Conservation (phyloP, 2,113 vertebrate genomes). For the Oenanthe oenanthe region DNA sequence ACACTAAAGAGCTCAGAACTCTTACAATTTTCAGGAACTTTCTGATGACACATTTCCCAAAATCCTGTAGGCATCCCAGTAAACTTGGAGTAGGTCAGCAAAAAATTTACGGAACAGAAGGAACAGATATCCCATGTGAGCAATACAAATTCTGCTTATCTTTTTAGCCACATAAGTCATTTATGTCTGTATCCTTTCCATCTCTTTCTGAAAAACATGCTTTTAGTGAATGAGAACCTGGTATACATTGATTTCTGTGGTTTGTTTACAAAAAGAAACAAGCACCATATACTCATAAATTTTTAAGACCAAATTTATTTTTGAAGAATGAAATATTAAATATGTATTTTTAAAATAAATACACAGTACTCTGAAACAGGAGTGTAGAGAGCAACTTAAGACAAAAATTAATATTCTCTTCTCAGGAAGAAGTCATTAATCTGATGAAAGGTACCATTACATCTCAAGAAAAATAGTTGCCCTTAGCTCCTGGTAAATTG, state of each 20-base stretch:
- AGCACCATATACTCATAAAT: neutral
- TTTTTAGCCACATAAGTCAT: neutral
- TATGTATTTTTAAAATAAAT: neutral
- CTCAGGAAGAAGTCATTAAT: neutral
- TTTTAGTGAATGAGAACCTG: neutral
- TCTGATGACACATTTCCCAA: neutral
- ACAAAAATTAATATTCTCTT: neutral
- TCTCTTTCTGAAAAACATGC: neutral
- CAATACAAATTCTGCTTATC: neutral
- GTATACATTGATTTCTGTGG: neutral
- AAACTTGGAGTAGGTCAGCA: neutral
- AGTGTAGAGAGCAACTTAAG: neutral
- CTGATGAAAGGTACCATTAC: neutral
- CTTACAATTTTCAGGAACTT: neutral
- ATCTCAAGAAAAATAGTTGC: neutral
- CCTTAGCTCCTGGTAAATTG: neutral
- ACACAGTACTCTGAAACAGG: neutral
- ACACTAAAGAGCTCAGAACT: neutral
- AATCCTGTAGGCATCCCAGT: fast-evolving
- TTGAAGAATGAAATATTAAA: neutral
- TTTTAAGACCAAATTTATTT: neutral
- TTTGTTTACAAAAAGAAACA: neutral
- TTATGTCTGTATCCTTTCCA: neutral
- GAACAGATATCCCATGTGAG: neutral
- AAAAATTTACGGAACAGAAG: neutral